Conservation (phyloP, 2,797 vertebrate genomes). For the Phataginus tetradactyla region DNA sequence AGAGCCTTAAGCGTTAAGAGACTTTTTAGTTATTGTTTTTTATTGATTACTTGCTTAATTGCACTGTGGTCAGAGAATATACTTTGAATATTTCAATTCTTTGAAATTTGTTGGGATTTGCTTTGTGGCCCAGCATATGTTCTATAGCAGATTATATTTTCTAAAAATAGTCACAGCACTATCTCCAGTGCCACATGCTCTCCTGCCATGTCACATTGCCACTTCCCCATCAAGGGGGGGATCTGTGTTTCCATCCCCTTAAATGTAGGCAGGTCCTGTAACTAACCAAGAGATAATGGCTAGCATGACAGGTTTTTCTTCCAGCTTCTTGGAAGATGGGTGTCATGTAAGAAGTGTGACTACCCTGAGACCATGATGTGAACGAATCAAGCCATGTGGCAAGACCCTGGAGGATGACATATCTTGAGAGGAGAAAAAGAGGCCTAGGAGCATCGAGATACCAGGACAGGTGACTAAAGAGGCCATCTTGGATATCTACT, state of each 20-base stretch:
- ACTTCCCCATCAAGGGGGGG: background rate
- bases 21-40: background rate
- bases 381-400: background rate
- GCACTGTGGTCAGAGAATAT: background rate
- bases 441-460: background rate
- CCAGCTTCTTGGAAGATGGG: background rate
- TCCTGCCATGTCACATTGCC: background rate
- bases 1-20: background rate
- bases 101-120: background rate
- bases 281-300: background rate
- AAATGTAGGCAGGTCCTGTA: background rate
- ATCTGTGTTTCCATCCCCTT: background rate
- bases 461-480: background rate
- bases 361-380: background rate
- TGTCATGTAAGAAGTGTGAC: background rate
- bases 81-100: slow-evolving; percentile 8
- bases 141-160: background rate
- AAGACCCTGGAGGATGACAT: background rate
- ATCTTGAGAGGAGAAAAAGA: background rate
- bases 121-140: background rate
- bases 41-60: background rate
- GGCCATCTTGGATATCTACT: background rate
- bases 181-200: background rate
- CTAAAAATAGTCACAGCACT: background rate
- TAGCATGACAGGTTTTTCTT: background rate